Percentiles rank a stretch among this genome's conserved stretches.
Conservation (phyloP, 2,113 vertebrate species). For the Aspiorhynchus laticeps region DNA sequence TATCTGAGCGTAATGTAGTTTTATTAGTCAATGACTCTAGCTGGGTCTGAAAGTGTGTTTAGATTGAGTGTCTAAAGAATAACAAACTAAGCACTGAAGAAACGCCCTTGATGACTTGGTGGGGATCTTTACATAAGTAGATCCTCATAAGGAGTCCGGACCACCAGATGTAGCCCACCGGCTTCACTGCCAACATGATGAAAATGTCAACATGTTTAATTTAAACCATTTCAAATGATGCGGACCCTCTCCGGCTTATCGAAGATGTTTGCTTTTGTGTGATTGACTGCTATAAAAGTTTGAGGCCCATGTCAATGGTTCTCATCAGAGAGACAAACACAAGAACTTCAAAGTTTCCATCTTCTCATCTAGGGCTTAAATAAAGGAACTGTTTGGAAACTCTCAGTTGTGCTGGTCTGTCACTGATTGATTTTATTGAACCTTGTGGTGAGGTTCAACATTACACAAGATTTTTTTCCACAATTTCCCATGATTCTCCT, state of each 20-base stretch:
- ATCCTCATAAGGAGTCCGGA: slow-evolving; percentile 37
- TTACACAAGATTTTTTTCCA: background rate
- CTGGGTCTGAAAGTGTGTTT: background rate
- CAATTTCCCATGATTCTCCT: background rate
- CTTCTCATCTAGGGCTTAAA: slow-evolving; percentile 53
- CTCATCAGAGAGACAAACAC: slow-evolving; percentile 44
- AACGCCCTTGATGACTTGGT: slow-evolving; percentile 56
- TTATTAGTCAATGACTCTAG: background rate
- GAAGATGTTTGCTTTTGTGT: slow-evolving; percentile 37
- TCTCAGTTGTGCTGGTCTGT: slow-evolving; percentile 27
- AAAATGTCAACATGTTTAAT: slow-evolving; percentile 68
- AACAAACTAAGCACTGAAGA: slow-evolving; percentile 9
- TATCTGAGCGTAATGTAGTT: background rate
- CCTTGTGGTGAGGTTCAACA: slow-evolving; percentile 9
- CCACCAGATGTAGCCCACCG: slow-evolving; percentile 17
- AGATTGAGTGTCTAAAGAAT: background rate
- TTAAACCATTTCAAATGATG: slow-evolving; percentile 60
- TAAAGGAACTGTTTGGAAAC: slow-evolving; percentile 20
- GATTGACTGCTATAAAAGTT: slow-evolving; percentile 55
- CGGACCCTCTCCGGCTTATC: slow-evolving; percentile 34
- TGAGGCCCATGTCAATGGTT: slow-evolving; percentile 46
- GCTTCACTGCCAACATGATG: slow-evolving; percentile 52
- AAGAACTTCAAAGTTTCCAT: slow-evolving; percentile 36
- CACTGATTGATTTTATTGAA: slow-evolving; percentile 24
- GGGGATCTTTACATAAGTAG: slow-evolving; percentile 41